Evolutionary conservation across 2,113 vertebrate genomes (phyloP), one percentile per base, ranked within the genome.

Genomic region (Archocentrus centrarchus): DNA sequence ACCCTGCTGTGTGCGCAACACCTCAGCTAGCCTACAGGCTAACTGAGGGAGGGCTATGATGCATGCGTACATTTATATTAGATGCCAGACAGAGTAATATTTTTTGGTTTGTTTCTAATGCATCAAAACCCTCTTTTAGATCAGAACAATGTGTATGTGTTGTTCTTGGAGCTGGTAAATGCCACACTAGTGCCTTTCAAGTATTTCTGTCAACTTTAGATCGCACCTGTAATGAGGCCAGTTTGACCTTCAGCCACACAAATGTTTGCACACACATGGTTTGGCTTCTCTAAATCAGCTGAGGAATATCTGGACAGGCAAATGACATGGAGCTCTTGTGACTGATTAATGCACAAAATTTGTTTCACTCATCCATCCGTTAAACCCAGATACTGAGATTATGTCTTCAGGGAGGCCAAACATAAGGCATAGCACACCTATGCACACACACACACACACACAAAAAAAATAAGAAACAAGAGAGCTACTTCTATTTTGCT

Each of bases 1-100:
- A 93, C 94, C 92, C 86, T 70, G 83, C 89, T 85, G 90, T 89
- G 88, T 77, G 83, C 41, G 50, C 90, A 87, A 93, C 93, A 88
- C 60, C 55, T 84, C 59, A 32, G 84, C 80, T 77, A 81, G 78
- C 44, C 81, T 81, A 61, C 79, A 81, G 84, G 84, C 90, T 70
- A 78, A 81, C 70, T 32, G 86, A 86, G 77, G 59, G 82, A 83
- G 58, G 81, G 57, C 78, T 59, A 75, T 75, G 64, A 75, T 70
- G 85, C 75, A 82, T 75, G 70, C 73, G 85, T 57, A 80, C 62
- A 41, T 64, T 39, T 78, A 77, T 78, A 86, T 63, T 68, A 63
- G 41, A 55, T 73, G 55, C 50, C 78, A 15, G 3, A 68, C 13
- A 78, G 66, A 85, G 55, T 82, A 24, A 80, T 27, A 47, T 44